These are phyloP conservation scores for Melinaea menophilus DNA, from an alignment of 2,888 invertebrate species.

Conservation along the genomic window DNA sequence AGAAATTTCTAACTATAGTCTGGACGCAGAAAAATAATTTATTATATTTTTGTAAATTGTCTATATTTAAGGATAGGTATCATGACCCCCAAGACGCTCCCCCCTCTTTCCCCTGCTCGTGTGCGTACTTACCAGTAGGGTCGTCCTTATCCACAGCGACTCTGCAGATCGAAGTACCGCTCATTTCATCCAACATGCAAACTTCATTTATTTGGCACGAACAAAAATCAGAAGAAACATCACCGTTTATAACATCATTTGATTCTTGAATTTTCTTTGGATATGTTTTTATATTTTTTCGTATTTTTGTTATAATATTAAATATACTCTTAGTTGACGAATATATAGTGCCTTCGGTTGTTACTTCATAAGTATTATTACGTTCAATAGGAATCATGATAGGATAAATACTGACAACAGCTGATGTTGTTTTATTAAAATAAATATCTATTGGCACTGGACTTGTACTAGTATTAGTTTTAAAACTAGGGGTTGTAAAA, in stretches of 20 bases:
- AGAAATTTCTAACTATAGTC: no score
- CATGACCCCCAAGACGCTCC: no score
- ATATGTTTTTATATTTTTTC: constrained; percentile 68
- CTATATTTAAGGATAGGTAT: no score
- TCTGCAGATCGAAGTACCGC: constrained; percentile 78
- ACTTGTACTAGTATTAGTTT: constrained; percentile 61
- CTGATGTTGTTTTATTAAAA: constrained; percentile 54
- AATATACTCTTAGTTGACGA: constrained; percentile 46
- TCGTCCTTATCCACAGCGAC: constrained; percentile 72
- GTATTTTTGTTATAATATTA: constrained; percentile 59
- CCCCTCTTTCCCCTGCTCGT: no score
- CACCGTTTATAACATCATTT: constrained; percentile 61
- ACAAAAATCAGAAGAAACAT: constrained; percentile 66
- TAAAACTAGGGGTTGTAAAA: constrained; percentile 67
- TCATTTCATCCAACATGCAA: constrained; percentile 80
- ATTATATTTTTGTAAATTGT: no score
- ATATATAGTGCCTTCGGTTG: constrained; percentile 40
- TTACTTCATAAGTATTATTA: constrained; percentile 39
- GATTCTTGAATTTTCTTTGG: constrained; percentile 51
- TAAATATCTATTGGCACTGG: constrained; percentile 67
- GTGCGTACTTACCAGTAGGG: constrained; percentile 72
- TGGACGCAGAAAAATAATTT: no score
- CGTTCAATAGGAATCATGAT: constrained; percentile 36
- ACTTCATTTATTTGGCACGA: constrained; percentile 78
- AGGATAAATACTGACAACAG: constrained; percentile 48